phyloP scores from a whole-genome alignment of 2,113 vertebrate species.

The Gasterosteus nipponicus region DNA sequence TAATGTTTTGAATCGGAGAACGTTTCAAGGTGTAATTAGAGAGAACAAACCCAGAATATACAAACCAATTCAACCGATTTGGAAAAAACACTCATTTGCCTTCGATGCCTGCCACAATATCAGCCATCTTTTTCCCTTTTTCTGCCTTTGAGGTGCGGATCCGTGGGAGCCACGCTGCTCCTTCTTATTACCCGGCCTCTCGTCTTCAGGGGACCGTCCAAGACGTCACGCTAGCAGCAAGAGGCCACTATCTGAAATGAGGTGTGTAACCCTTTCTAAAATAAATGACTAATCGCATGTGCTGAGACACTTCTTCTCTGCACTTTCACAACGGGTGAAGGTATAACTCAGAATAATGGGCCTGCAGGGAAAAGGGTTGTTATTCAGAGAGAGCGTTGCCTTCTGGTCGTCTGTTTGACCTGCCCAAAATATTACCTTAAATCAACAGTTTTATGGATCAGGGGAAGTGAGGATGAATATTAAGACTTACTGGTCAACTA shows the following conservation, averaged over 20 bases:
- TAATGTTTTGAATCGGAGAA: slow-evolving; percentile 30
- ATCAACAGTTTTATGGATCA: not conserved
- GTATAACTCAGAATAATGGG: not conserved
- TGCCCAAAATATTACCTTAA: not conserved
- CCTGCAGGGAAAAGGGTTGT: not conserved
- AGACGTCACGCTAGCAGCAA: not conserved
- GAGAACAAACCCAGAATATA: not conserved
- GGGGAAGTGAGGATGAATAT: not conserved
- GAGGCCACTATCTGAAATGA: not conserved
- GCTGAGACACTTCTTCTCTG: not conserved
- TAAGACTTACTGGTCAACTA: not conserved
- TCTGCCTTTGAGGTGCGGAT: not conserved
- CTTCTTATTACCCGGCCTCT: slow-evolving; percentile 27
- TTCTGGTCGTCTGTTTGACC: not conserved
- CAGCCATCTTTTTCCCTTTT: not conserved
- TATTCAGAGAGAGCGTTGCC: not conserved
- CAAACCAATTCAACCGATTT: slow-evolving; percentile 27
- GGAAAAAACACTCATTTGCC: slow-evolving; percentile 15
- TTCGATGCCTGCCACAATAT: not conserved
- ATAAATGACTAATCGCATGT: not conserved
- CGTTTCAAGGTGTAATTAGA: slow-evolving; percentile 25
- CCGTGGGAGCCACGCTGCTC: not conserved
- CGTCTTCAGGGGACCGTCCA: not conserved
- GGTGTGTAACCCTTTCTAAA: not conserved
- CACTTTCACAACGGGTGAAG: not conserved